Percentiles rank a stretch among this genome's conserved stretches.
These are phyloP conservation scores for Pristionchus arcanus DNA, from an alignment of 2,888 invertebrate species.

Conservation along the genomic window DNA sequence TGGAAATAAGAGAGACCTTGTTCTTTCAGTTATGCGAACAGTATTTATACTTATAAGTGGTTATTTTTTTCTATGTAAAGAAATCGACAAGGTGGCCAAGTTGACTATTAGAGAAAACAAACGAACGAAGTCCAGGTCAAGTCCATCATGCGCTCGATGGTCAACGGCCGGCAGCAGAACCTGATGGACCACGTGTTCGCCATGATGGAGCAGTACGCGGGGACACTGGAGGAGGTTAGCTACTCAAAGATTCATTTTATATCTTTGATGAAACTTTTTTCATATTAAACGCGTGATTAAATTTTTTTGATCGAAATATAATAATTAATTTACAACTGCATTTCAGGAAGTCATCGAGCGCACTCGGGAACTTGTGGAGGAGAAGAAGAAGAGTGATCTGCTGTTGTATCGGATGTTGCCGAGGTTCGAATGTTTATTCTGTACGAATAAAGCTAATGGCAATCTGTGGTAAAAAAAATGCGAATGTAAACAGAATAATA, in stretches of 20 bases:
- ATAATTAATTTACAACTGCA: too few relatives aligned
- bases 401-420: constrained; percentile 75
- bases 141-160: constrained; percentile 59
- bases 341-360: constrained; percentile 67
- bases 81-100: too few relatives aligned
- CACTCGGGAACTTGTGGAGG: constrained; percentile 73
- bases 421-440: neutral
- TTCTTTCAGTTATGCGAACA: too few relatives aligned
- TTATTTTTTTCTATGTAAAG: too few relatives aligned
- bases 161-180: constrained; percentile 61
- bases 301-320: too few relatives aligned
- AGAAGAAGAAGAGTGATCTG: constrained; percentile 75
- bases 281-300: too few relatives aligned
- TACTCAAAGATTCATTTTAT: too few relatives aligned
- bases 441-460: neutral
- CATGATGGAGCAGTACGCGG: constrained; percentile 75
- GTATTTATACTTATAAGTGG: too few relatives aligned
- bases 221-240: constrained; percentile 69
- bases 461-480: neutral
- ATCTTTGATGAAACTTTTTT: too few relatives aligned
- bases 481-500: neutral
- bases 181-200: constrained; percentile 77
- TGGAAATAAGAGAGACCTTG: too few relatives aligned
- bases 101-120: neutral
- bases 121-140: constrained; percentile 42